These are phyloP conservation scores for Sebastes hubbsi DNA, from an alignment of 2,797 vertebrate genomes.

Conservation along the genomic window DNA sequence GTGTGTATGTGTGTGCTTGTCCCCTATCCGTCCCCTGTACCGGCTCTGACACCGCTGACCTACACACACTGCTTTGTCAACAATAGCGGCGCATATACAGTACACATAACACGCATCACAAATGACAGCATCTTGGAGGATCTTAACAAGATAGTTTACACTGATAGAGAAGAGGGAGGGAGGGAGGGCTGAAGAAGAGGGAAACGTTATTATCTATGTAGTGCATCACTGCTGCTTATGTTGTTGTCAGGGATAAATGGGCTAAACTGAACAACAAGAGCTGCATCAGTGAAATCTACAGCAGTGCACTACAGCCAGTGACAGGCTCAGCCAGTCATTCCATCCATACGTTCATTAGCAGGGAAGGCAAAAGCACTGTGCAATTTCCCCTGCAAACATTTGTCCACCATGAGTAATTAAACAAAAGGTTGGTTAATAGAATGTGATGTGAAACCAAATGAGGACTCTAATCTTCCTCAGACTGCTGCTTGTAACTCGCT, in stretches of 20 bases:
- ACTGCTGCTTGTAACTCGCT: not conserved
- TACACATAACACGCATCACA: slow-evolving; percentile 29
- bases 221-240: slow-evolving; percentile 35
- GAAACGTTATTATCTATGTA: slow-evolving; percentile 38
- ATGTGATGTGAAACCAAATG: slow-evolving; percentile 46
- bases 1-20: slow-evolving; percentile 65
- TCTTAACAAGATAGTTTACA: slow-evolving; percentile 62
- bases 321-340: slow-evolving; percentile 28
- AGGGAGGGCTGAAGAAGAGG: not conserved
- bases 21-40: slow-evolving; percentile 66
- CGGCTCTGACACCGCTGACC: slow-evolving; percentile 51
- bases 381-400: slow-evolving; percentile 35
- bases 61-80: slow-evolving; percentile 74
- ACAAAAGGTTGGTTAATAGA: slow-evolving; percentile 42
- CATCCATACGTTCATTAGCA: slow-evolving; percentile 47
- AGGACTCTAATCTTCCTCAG: slow-evolving; percentile 30
- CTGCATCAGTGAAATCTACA: slow-evolving; percentile 26
- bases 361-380: not conserved
- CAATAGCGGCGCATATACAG: slow-evolving; percentile 34
- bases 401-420: slow-evolving; percentile 54
- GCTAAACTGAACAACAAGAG: slow-evolving; percentile 34
- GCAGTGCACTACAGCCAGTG: not conserved
- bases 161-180: slow-evolving; percentile 5
- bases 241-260: slow-evolving; percentile 49
- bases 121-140: slow-evolving; percentile 43